Conservation (phyloP, 1,140 invertebrate species). For the Calliopsis andreniformis region DNA sequence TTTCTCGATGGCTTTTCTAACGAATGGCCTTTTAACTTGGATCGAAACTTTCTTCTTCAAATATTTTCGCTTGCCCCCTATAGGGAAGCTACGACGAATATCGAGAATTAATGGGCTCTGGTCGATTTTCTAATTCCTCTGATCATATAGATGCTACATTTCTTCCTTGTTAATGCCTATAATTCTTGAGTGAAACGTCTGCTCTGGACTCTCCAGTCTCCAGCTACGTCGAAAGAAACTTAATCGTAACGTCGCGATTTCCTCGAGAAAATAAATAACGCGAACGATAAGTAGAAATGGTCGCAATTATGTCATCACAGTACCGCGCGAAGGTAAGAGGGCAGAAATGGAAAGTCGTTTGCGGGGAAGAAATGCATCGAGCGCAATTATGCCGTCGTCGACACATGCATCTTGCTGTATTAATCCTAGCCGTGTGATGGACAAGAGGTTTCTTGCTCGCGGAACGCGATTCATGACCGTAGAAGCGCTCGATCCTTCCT, state of each 20-base stretch:
- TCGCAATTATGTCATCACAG: not conserved
- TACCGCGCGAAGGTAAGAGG: not conserved
- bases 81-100: not conserved
- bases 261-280: not conserved
- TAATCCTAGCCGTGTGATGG: slow-evolving; percentile 32
- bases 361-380: slow-evolving; percentile 2
- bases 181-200: not conserved
- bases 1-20: slow-evolving; percentile 33
- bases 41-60: slow-evolving; percentile 3
- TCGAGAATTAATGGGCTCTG: not conserved
- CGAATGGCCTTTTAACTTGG: slow-evolving; percentile 30
- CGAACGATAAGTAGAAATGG: not conserved
- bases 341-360: slow-evolving; percentile 45
- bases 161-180: no score
- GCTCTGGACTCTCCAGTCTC: not conserved
- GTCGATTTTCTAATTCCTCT: not conserved
- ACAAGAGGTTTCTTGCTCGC: slow-evolving; percentile 17
- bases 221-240: not conserved
- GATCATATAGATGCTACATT: not conserved
- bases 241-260: not conserved
- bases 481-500: slow-evolving; percentile 17
- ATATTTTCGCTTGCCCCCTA: not conserved
- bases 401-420: slow-evolving; percentile 26
- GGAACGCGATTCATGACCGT: slow-evolving; percentile 22
- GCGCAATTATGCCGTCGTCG: slow-evolving; percentile 26